A percentile compares a stretch with the other conserved stretches of the same genome.
Conservation (phyloP, 2,113 vertebrate genomes). For the Panthera leo region DNA sequence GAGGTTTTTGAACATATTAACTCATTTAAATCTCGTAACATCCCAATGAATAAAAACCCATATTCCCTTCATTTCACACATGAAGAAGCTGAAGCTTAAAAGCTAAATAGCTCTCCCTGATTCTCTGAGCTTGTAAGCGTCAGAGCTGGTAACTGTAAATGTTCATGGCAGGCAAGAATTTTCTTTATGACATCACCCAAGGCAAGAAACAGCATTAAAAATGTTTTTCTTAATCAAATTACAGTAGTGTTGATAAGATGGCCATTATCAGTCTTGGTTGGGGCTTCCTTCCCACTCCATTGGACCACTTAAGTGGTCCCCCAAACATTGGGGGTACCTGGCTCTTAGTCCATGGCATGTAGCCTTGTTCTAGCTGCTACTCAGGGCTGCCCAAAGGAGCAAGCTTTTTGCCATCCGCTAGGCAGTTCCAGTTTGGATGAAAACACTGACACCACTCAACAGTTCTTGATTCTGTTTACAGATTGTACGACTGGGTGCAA, state of each 20-base stretch:
- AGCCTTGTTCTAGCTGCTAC: background rate
- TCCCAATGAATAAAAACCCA: background rate
- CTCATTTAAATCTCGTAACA: background rate
- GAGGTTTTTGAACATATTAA: background rate
- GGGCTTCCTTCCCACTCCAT: rapidly evolving
- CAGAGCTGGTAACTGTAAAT: background rate
- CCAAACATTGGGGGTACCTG: background rate
- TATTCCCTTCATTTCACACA: background rate
- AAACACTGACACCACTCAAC: background rate
- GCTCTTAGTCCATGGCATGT: background rate
- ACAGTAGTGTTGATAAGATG: background rate
- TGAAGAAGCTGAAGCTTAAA: background rate
- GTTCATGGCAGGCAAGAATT: background rate
- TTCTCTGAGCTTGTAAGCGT: background rate
- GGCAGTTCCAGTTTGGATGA: background rate
- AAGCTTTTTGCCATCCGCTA: background rate
- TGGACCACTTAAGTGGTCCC: background rate
- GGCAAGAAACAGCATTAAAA: background rate
- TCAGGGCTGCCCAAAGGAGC: background rate
- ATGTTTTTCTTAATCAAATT: background rate
- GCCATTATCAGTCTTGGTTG: background rate
- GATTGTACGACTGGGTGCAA: too few species aligned
- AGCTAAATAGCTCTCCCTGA: background rate
- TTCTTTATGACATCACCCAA: background rate
- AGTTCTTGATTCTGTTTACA: background rate